Percentiles rank a stretch among this genome's conserved stretches.
Evolutionary conservation across 2,797 vertebrate genomes (phyloP).

Genomic region (Ptychobarbus kaznakovi): DNA sequence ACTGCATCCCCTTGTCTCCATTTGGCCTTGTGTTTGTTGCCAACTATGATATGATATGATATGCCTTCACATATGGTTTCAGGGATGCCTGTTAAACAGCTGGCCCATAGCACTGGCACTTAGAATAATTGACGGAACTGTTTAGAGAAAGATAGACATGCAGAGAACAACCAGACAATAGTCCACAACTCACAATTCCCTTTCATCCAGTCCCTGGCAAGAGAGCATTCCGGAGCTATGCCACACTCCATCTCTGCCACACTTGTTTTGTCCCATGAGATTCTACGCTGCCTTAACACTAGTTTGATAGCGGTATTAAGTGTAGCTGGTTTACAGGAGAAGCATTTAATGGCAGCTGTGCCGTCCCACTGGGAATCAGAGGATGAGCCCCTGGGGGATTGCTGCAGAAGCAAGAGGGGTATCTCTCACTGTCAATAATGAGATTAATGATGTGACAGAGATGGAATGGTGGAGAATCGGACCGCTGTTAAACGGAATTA

Average conservation of each 20-base stretch:
- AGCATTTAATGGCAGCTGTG: constrained; percentile 54
- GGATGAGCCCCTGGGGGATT: constrained; percentile 75
- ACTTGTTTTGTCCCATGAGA: constrained; percentile 27
- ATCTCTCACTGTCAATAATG: constrained; percentile 77
- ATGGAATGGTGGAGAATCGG: constrained; percentile 68
- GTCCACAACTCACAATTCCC: constrained; percentile 13
- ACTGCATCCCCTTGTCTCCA: not conserved
- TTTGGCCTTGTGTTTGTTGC: constrained; percentile 30
- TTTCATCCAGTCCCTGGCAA: constrained; percentile 15
- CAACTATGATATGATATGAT: constrained; percentile 22
- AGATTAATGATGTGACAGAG: constrained; percentile 78
- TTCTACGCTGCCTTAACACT: constrained; percentile 45
- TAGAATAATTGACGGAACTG: not conserved
- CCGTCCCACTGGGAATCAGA: constrained; percentile 64
- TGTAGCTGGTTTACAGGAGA: constrained; percentile 46
- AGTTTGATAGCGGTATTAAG: constrained; percentile 47
- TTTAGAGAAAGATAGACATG: constrained; percentile 3
- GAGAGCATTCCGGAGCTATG: constrained; percentile 5
- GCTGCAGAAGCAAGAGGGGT: constrained; percentile 55
- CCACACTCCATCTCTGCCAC: constrained; percentile 16
- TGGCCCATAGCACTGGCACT: constrained; percentile 31
- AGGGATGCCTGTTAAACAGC: constrained; percentile 43
- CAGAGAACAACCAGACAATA: constrained; percentile 6
- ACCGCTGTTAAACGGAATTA: constrained; percentile 69
- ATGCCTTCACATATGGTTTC: constrained; percentile 24